phyloP scores from a whole-genome alignment of 2,888 invertebrate species.

The Charanyca ferruginea region DNA sequence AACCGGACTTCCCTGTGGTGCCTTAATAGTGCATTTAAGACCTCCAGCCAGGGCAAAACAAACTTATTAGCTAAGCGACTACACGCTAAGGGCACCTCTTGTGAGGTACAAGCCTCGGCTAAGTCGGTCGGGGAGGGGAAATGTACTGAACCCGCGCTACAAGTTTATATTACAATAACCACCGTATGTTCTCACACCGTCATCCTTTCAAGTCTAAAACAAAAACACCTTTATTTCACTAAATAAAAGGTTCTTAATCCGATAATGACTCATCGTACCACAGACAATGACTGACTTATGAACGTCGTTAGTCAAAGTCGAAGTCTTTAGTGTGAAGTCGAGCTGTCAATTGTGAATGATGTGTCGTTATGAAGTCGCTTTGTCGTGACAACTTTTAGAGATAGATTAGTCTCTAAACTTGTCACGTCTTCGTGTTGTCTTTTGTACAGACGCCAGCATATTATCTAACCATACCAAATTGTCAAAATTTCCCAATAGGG shows the following conservation, averaged over 20 bases:
- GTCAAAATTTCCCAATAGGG: too few species aligned
- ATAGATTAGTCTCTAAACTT: conserved; percentile 7
- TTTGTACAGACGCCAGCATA: too few species aligned
- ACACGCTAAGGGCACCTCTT: too few species aligned
- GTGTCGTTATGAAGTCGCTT: conserved; percentile 41
- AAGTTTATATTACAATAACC: too few species aligned
- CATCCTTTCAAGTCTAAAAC: conserved; percentile 35
- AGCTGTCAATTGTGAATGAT: conserved; percentile 62
- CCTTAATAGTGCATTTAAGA: too few species aligned
- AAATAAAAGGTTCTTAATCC: conserved; percentile 50
- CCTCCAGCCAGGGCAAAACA: too few species aligned
- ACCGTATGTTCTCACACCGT: neutral
- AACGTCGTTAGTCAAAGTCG: conserved; percentile 58
- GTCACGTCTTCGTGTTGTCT: conserved; percentile 13
- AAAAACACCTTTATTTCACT: conserved; percentile 42
- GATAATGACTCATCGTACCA: conserved; percentile 36
- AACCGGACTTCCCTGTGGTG: too few species aligned
- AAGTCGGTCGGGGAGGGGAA: too few species aligned
- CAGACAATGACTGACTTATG: conserved; percentile 65
- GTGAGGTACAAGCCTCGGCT: too few species aligned
- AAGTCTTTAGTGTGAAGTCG: conserved; percentile 51
- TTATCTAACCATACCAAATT: too few species aligned
- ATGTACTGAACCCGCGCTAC: too few species aligned
- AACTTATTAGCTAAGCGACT: too few species aligned
- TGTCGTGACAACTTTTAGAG: conserved; percentile 28